Base-by-base conservation (phyloP, 2,113 vertebrate species). In the Polypterus senegalus region DNA sequence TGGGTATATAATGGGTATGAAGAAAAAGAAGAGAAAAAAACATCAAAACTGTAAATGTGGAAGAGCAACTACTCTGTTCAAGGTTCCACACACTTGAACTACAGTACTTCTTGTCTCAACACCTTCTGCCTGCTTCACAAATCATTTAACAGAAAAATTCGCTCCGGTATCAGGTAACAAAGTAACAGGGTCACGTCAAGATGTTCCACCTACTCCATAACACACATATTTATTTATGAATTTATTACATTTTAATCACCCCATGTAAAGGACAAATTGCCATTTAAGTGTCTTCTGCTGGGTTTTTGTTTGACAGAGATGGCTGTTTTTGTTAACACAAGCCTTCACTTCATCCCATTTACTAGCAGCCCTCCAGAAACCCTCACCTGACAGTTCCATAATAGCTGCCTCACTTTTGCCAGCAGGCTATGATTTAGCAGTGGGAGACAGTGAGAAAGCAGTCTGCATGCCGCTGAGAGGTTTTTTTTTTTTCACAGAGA, bases 311-410 rank as follows among this genome's bases (percentile, higher is more conserved):
- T 79, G 78, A 81, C 73, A 79, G 71, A 79, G 77, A 82, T 79
- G 80, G 78, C 74, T 75, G 71, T 71, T 74, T 72, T 79, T 81
- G 77, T 82, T 83, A 86, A 80, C 72, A 75, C 4, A 62, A 72
- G 69, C 71, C 74, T 78, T 78, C 74, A 74, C 77, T 78, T 72
- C 70, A 75, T 71, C 69, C 76, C 75, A 76, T 82, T 86, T 80
- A 83, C 80, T 72, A 27, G 27, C 27, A 27, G 27, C 27, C 27
- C 27, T 27, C 27, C 27, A 27, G 27, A 27, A 27, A 27, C 72
- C 73, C 81, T 74, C 63, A 65, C 79, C 75, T 84, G 83, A 85
- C 79, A 87, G 79, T 70, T 83, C 75, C 77, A 88, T 80, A 88
- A 86, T 79, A 80, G 77, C 67, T 67, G 79, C 73, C 74, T 64